phyloP scores from a whole-genome alignment of 2,888 invertebrate genomes.

The Agonum fuliginosum region DNA sequence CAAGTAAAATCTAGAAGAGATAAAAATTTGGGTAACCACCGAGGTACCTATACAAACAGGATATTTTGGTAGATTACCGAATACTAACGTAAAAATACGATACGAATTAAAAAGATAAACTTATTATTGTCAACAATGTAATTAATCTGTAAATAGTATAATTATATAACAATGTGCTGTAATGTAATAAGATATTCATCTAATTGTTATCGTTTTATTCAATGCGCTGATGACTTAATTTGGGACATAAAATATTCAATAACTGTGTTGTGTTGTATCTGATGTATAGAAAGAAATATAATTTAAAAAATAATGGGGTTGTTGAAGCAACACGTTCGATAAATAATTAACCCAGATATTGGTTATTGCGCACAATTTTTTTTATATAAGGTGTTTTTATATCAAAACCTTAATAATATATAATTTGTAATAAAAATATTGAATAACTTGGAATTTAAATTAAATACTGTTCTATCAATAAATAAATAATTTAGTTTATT shows the following conservation, averaged over 20 bases:
- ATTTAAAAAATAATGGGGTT: slow-evolving; percentile 9
- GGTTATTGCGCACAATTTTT: background rate
- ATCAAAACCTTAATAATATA: too few relatives aligned
- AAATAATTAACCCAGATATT: background rate
- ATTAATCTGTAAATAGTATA: too few relatives aligned
- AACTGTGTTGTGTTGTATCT: background rate
- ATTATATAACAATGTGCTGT: background rate
- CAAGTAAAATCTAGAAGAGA: background rate
- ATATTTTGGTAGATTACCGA: slow-evolving; percentile 7
- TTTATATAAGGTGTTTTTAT: too few relatives aligned
- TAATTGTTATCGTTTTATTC: slow-evolving; percentile 1
- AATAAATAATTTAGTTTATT: too few relatives aligned
- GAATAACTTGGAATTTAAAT: too few relatives aligned
- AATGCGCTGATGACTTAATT: slow-evolving; percentile 1
- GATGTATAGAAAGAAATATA: background rate
- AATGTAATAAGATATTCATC: background rate
- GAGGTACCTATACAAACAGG: slow-evolving; percentile 6
- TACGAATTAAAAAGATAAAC: background rate
- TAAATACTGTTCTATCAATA: too few relatives aligned
- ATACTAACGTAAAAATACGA: too few relatives aligned
- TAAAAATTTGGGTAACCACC: background rate
- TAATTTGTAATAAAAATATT: too few relatives aligned
- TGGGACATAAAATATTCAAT: slow-evolving; percentile 7
- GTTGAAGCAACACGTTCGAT: background rate
- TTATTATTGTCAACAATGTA: too few relatives aligned